Base-by-base conservation (phyloP, 2,113 vertebrate genomes). In the Polyodon spathula region DNA sequence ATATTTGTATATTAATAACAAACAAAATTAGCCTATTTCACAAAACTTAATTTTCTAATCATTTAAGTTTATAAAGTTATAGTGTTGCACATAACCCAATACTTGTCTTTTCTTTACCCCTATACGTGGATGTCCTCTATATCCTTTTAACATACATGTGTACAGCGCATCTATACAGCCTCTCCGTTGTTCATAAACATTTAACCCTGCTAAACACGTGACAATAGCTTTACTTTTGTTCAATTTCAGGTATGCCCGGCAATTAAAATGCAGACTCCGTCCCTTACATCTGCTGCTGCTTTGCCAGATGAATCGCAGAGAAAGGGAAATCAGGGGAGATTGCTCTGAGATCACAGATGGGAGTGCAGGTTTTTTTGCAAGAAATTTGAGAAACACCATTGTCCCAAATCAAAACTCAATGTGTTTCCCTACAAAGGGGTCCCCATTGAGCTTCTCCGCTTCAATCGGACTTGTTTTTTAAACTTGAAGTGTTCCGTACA, bases 361-460 rank as follows among this genome's bases (percentile, higher is more conserved):
- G 92, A 91, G 87, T 90, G 88, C 90, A 89, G 87, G 88, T 91
- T 94, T 93, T 27, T 27, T 90, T 88, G 89, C 86, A 76, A 82
- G 92, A 93, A 92, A 93, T 93, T 91, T 92, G 93, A 93, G 93
- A 92, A 94, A 93, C 93, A 92, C 91, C 79, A 92, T 95, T 95
- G 92, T 95, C 86, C 90, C 77, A 87, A 92, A 94, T 90, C 89
- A 92, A 93, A 95, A 94, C 93, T 93, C 93, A 91, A 88, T 89
- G 91, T 89, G 90, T 91, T 88, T 73, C 73, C 79, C 79, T 76
- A 92, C 91, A 94, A 93, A 90, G 85, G 88, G 69, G 78, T 78
- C 77, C 78, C 82, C 90, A 93, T 93, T 94, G 91, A 93, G 92
- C 89, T 75, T 73, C 79, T 78, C 86, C 83, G 88, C 88, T 90